Evolutionary conservation across 2,888 invertebrate species (phyloP).

Genomic region (Pristionchus entomophagus): DNA sequence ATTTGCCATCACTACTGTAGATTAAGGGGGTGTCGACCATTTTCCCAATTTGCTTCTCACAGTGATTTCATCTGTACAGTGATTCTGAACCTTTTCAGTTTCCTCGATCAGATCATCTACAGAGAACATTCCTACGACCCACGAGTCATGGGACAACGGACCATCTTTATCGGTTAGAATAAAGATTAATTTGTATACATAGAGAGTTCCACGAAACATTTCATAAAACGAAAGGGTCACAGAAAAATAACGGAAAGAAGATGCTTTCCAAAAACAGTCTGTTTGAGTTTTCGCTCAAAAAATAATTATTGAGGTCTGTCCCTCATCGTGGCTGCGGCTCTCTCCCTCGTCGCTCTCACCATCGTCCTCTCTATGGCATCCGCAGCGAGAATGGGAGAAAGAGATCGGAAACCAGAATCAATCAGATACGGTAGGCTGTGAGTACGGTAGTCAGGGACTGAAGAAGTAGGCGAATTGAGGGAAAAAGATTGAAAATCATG

Average conservation of each 20-base stretch:
- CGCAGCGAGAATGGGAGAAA: background rate
- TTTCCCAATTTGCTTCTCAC: too few species aligned
- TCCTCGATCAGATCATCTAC: conserved; percentile 43
- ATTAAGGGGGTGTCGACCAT: too few species aligned
- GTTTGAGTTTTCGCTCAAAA: too few species aligned
- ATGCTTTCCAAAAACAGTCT: too few species aligned
- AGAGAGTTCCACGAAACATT: too few species aligned
- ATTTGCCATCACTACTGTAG: too few species aligned
- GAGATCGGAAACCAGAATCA: background rate
- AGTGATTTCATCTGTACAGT: too few species aligned
- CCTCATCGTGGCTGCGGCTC: background rate
- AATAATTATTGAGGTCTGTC: conserved; percentile 34
- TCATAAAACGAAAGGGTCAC: too few species aligned
- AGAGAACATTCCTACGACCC: conserved; percentile 31
- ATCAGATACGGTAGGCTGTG: conserved; percentile 11
- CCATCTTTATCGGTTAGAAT: conserved; percentile 30
- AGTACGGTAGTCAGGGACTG: too few species aligned
- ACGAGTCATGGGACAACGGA: conserved; percentile 14
- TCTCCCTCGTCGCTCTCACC: conserved; percentile 33
- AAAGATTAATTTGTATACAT: background rate
- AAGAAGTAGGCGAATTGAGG: too few species aligned
- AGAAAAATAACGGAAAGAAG: too few species aligned
- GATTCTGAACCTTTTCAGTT: conserved; percentile 27
- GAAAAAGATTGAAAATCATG: too few species aligned
- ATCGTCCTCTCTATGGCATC: conserved; percentile 24